Conservation (phyloP, 1,140 invertebrate genomes). For the Mizuhopecten yessoensis region DNA sequence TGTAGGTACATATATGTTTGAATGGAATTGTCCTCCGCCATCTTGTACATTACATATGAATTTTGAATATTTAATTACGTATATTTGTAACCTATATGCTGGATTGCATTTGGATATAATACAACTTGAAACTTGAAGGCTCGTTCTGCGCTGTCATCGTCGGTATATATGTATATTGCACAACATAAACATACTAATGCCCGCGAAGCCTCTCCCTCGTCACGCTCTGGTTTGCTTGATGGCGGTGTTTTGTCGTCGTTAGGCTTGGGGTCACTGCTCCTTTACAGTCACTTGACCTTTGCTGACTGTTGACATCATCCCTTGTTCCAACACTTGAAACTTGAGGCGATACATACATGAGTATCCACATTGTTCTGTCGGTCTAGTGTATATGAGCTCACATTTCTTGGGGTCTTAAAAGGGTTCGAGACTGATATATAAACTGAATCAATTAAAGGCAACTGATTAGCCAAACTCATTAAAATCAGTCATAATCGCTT, state of each 20-base stretch:
- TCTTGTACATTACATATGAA: too few relatives aligned
- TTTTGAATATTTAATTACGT: too few relatives aligned
- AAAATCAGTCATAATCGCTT: too few relatives aligned
- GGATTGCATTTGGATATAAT: too few relatives aligned
- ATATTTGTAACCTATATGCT: too few relatives aligned
- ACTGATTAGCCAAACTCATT: too few relatives aligned
- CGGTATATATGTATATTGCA: neutral
- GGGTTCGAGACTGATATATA: too few relatives aligned
- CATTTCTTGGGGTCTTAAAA: too few relatives aligned
- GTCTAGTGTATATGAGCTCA: neutral
- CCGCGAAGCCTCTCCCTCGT: neutral
- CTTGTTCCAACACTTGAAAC: neutral
- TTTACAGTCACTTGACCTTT: neutral
- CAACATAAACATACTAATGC: neutral
- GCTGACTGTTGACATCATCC: neutral
- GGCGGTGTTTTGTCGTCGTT: neutral
- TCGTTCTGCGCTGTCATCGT: neutral
- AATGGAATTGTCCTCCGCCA: too few relatives aligned
- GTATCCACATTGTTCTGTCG: neutral
- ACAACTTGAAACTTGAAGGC: too few relatives aligned
- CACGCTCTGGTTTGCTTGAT: neutral
- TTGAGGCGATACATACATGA: neutral
- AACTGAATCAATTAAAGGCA: too few relatives aligned
- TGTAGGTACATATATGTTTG: too few relatives aligned
- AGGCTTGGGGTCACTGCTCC: neutral